These are phyloP conservation scores for Strongylocentrotus purpuratus DNA, from an alignment of 35 echinoderm and acorn worm species.

Conservation along the genomic window DNA sequence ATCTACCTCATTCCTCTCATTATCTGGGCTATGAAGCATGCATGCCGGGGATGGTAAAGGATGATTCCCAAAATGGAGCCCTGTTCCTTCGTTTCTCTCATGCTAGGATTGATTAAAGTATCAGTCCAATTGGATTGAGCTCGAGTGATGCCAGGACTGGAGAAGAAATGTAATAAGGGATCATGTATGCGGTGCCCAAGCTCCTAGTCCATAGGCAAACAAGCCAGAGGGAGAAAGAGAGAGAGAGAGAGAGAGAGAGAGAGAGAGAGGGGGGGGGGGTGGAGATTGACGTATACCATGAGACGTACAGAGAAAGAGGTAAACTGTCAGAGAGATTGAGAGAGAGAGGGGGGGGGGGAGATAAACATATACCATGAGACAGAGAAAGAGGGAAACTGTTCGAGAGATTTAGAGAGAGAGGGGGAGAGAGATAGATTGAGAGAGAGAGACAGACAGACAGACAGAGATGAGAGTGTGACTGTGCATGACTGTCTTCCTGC, in stretches of 20 bases:
- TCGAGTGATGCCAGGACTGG: constrained; percentile 7
- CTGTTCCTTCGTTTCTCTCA: neutral
- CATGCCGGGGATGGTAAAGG: neutral
- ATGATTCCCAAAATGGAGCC: neutral
- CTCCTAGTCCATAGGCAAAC: neutral
- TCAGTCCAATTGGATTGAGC: constrained; percentile 9
- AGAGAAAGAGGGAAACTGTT: neutral
- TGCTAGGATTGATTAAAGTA: constrained; percentile 12
- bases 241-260: neutral
- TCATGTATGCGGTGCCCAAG: neutral
- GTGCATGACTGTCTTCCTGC: neutral
- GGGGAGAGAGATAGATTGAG: neutral
- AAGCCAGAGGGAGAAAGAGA: neutral
- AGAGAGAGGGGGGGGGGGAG: neutral
- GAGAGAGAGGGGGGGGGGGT: neutral
- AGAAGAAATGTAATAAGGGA: neutral
- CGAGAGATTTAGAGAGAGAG: neutral
- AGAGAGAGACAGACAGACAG: no score
- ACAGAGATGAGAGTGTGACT: neutral
- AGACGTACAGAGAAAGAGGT: neutral
- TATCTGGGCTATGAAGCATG: constrained; percentile 9
- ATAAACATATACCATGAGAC: neutral
- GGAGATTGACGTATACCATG: neutral
- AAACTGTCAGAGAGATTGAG: neutral
- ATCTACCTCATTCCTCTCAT: neutral